Base-by-base conservation (phyloP, 1,140 invertebrate species). In the Hormaphis cornu region DNA sequence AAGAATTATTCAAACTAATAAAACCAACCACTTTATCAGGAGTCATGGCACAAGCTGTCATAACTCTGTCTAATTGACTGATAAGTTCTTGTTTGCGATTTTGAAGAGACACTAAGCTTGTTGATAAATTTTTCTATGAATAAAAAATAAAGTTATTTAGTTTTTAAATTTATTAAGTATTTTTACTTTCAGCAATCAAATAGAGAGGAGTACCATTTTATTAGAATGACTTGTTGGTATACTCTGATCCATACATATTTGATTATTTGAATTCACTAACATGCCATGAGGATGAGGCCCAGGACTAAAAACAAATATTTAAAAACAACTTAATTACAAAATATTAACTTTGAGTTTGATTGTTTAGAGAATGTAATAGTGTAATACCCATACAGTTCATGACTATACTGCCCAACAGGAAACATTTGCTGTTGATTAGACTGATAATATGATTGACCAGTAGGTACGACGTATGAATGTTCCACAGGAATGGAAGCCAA, bases 31-130 rank as follows among this genome's bases (percentile, higher is more conserved):
- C 28, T 61, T 61, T 37, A 22, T 66, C 61, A 35, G 61, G 61
- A 10, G 61, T 66, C 28, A 66, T 26, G 50, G 61, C 24, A 48
- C 61, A 66, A 6, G 61, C 61, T 14, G 61, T 35, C 61, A 85
- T 81, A 44, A 86, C 83, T 72, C 85, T 84, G 74, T 86, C 85
- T 22, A 88, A 74, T 70, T 87, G 86, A 73, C 80, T 82, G 28
- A 88, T 78, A 42, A 89, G 83, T 73, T 87, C 85, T 76, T 84
- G 82, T 74, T 82, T 86, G 16, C 85, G 79, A 73, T 87, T 84
- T 63, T 86, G 80, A 26, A 89, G 76, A 71, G 84, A 81, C 6
- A 84, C 83, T 40, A 86, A 75, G 66, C 80, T 84, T 75, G 80
- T 77, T 37, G 79, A 81, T 63, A 81, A 77, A 56, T 81, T 79